A percentile compares a stretch with the other conserved stretches of the same genome.
Evolutionary conservation across 2,113 vertebrate genomes (phyloP).

Genomic region (Progne subis): DNA sequence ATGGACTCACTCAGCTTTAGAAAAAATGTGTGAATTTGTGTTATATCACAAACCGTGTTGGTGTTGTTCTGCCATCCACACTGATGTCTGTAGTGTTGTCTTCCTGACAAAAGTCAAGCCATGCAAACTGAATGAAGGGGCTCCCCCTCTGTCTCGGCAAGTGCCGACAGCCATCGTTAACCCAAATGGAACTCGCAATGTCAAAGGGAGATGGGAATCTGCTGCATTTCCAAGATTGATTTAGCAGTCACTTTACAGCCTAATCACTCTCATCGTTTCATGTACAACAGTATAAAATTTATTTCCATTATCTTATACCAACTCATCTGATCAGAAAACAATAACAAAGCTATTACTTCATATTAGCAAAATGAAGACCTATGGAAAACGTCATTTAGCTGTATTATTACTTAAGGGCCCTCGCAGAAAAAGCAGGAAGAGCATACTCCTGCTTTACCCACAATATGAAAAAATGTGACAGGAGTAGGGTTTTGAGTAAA

Average conservation of each 20-base stretch:
- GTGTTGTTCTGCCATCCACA: neutral
- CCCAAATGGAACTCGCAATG: neutral
- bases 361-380: neutral
- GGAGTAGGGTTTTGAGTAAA: neutral
- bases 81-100: neutral
- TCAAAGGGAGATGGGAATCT: slow-evolving; percentile 2
- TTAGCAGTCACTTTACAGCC: neutral
- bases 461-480: neutral
- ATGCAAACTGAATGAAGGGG: neutral
- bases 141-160: neutral
- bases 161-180: neutral
- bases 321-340: neutral
- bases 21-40: neutral
- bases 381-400: neutral
- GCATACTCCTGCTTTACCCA: neutral
- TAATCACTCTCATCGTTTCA: neutral
- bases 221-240: neutral
- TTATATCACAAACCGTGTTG: neutral
- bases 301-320: neutral
- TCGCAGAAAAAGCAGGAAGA: neutral
- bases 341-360: neutral
- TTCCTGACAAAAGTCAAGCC: slow-evolving; percentile 2
- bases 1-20: neutral
- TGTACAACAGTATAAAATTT: neutral
- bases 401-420: neutral